Conservation (phyloP, 2,888 invertebrate genomes). For the Drosophila putrida region DNA sequence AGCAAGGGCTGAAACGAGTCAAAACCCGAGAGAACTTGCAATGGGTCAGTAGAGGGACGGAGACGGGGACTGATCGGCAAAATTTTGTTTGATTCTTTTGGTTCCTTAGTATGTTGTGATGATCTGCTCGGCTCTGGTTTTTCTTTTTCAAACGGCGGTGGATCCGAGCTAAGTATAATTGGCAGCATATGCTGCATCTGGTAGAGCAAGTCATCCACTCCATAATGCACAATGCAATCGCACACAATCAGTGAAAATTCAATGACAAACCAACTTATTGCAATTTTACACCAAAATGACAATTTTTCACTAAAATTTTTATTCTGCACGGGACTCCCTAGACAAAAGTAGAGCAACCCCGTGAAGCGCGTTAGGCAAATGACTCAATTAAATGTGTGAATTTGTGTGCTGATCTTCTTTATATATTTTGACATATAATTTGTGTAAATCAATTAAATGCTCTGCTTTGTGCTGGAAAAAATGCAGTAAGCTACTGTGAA, state of each 20-base stretch:
- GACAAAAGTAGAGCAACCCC: conserved; percentile 5
- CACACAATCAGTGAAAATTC: conserved; percentile 44
- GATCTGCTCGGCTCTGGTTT: not conserved
- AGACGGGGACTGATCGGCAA: conserved; percentile 5
- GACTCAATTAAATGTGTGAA: conserved; percentile 39
- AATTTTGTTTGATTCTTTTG: conserved; percentile 13
- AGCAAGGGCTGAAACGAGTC: conserved; percentile 4
- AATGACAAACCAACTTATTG: conserved; percentile 34
- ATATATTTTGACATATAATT: conserved; percentile 41
- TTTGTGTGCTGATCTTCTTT: conserved; percentile 3
- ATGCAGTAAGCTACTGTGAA: too few relatives aligned
- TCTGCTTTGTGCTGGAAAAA: not conserved
- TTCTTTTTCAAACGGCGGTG: not conserved
- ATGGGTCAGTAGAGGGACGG: not conserved
- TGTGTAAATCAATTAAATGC: conserved; percentile 35
- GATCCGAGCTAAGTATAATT: conserved; percentile 50
- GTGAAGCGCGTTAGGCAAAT: conserved; percentile 14
- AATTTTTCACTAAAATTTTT: conserved; percentile 46
- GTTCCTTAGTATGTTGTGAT: conserved; percentile 15
- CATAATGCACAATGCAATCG: conserved; percentile 24
- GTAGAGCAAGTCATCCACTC: conserved; percentile 31
- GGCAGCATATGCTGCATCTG: conserved; percentile 49
- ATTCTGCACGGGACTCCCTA: conserved; percentile 4
- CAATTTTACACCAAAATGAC: conserved; percentile 49
- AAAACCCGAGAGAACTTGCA: not conserved